Evolutionary conservation across 2,888 invertebrate genomes (phyloP).

Genomic region (Entomobrya multifasciata): DNA sequence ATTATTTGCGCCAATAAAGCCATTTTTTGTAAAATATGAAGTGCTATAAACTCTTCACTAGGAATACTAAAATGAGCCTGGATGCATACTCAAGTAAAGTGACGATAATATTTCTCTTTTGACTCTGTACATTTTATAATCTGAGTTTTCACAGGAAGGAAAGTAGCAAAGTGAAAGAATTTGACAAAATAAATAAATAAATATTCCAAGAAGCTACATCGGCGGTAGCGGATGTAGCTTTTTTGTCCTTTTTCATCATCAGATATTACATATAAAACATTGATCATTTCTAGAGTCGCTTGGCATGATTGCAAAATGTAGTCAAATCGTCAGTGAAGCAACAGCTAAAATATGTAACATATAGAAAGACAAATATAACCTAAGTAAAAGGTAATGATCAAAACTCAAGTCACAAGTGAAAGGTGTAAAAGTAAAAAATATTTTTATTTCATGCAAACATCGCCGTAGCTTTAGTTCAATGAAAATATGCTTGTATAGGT

Average conservation of each 20-base stretch:
- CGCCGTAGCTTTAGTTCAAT: too few relatives aligned
- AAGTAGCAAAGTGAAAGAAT: conserved; percentile 18
- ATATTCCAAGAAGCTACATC: conserved; percentile 23
- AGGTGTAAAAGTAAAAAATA: too few relatives aligned
- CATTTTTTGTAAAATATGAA: conserved; percentile 7
- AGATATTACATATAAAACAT: too few relatives aligned
- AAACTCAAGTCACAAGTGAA: background rate
- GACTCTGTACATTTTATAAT: background rate
- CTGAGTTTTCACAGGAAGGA: background rate
- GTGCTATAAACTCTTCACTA: background rate
- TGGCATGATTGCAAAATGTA: conserved; percentile 57
- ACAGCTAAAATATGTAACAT: conserved; percentile 32
- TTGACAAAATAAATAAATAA: conserved; percentile 60
- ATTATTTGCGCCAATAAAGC: conserved; percentile 17
- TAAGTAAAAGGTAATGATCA: background rate
- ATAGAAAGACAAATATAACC: background rate
- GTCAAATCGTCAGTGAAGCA: background rate
- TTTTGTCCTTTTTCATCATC: background rate
- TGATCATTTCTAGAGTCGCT: conserved; percentile 38
- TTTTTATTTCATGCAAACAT: too few relatives aligned
- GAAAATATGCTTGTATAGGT: too few relatives aligned
- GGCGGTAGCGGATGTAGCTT: conserved; percentile 27
- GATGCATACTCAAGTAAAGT: background rate
- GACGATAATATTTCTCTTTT: background rate
- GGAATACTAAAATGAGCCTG: background rate